Base-by-base conservation (phyloP, 2,888 invertebrate species). In the Pollenia angustigena region DNA sequence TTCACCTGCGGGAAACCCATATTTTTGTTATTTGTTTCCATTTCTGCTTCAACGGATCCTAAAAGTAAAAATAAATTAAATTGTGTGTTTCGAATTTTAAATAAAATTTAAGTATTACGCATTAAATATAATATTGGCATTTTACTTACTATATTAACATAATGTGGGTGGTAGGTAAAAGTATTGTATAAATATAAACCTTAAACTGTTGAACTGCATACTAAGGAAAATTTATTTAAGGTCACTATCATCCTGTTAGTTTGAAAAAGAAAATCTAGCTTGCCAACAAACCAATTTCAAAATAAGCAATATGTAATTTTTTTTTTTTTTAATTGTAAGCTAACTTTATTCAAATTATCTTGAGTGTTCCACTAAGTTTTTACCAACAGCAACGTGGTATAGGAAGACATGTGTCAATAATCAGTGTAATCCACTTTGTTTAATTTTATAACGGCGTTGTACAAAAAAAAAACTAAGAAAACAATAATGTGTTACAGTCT, bases 1-100 rank as follows among this genome's bases (percentile, higher is more conserved):
- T 16, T 75, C 66, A 87, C 87, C 85, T 87, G 87, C 23, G 87
- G 87, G 18, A 87, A 87, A 7, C 87, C 87, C 87, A 87, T 81
- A 68, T 85, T 87, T 66, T 78, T 81, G 16, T 71, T 86, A 46
- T 64, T 71, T n/a, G 44, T 54, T 60, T 69, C 62, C 62, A 71
- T 2, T 52, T 74, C 81, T 48, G 62, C 72, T 68, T 85, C 76
- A 48, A 58, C 54, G 23, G 87, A 81, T 85, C 87, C 87, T 87
- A 50, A 64, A 62, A 48, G 52, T 23, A 60, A 68, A 62, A 48
- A 58, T 23, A 60, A 68, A 23, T 23, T 23, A 23, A 48, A 42
- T 16, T 18, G 46, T 75, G 40, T 42, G 3, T 60, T 60, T 48
- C 12, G 3, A 32, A 62, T 52, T 40, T 18, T 56, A 74, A 71